Evolutionary conservation across 2,888 invertebrate genomes (phyloP), one percentile per base, ranked within the genome.

Genomic region (Drosophila neutralis): DNA sequence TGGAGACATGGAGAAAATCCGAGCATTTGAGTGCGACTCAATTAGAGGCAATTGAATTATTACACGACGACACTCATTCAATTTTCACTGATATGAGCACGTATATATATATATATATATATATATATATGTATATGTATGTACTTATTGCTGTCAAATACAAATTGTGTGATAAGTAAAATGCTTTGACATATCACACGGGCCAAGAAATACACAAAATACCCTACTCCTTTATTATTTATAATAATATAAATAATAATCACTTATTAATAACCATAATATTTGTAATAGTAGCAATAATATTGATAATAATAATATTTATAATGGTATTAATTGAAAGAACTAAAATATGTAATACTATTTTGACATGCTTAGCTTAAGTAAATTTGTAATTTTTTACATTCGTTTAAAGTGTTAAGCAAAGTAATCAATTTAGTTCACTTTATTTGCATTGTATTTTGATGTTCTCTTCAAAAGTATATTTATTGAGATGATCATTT

Each of bases 1-100:
- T 67, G 62, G 58, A 69, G 66, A 56, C 64, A 64, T 77, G 49
- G 80, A 73, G 90, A 89, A 89, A 87, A 88, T 76, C 66, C 83
- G 79, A 89, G 79, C 73, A 71, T 80, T 70, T 76, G 75, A 83
- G 87, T 84, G 66, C 84, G 84, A 76, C 90, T 87, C 87, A 87
- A 87, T 87, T 87, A 80, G 89, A 42, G 85, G 66, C 87, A 87
- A 87, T 87, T 87, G 89, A 86, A 89, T 87, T 89, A 87, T 87
- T 87, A 89, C 85, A 87, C 85, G 78, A 78, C 87, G 83, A 76
- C 76, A 89, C 89, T 89, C 89, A 87, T 87, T 89, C 84, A 87
- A 87, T 87, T 87, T 82, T 77, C 83, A 68, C 51, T 69, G 69
- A 60, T 64, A 72, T 63, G 48, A 18, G 15, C 57, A 66, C 60